These are phyloP conservation scores for Mus caroli DNA, from an alignment of 2,797 vertebrate genomes.

Conservation along the genomic window DNA sequence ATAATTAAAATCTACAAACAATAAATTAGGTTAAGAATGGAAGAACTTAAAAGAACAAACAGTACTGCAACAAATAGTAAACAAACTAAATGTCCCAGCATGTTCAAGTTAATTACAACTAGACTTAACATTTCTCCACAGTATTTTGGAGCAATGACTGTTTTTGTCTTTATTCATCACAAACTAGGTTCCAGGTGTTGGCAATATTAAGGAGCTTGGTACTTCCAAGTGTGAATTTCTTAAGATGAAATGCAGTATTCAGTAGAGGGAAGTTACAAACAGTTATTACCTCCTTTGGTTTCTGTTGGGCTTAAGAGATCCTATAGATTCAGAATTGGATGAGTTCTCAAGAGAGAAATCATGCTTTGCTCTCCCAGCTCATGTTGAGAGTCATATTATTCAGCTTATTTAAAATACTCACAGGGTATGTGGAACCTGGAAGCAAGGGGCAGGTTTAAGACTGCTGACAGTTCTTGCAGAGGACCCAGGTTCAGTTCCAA, in stretches of 20 bases:
- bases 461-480: neutral
- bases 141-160: neutral
- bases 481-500: neutral
- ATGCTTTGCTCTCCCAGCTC: constrained; percentile 73
- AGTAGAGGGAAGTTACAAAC: constrained; percentile 57
- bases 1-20: neutral
- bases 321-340: constrained; percentile 62
- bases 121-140: neutral
- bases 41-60: neutral
- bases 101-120: neutral
- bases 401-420: constrained; percentile 81
- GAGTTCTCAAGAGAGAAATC: constrained; percentile 61
- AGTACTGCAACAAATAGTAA: neutral
- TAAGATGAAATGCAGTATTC: neutral
- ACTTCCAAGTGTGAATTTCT: neutral
- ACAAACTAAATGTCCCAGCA: neutral
- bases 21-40: neutral
- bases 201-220: neutral
- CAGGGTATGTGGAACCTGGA: neutral
- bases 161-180: neutral
- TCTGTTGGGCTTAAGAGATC: constrained; percentile 68
- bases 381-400: constrained; percentile 63
- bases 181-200: neutral
- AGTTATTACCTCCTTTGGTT: constrained; percentile 59
- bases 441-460: neutral